Conservation (phyloP, 1,140 invertebrate genomes). For the Rhyzopertha dominica region DNA sequence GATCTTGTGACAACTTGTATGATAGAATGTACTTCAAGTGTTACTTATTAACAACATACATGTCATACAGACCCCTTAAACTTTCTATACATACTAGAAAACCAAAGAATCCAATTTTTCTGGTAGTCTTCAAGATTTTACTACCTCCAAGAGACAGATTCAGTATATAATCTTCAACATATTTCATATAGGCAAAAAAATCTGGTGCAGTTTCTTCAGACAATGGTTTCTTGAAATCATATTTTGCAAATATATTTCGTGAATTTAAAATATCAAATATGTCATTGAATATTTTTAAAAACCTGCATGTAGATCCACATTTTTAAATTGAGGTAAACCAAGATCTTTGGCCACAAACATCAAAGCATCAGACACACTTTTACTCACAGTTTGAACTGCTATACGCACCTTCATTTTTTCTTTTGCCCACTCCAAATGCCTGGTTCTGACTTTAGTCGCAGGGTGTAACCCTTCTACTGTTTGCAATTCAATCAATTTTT, state of each 20-base stretch:
- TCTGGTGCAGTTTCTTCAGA: constrained; percentile 15
- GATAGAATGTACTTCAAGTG: constrained; percentile 16
- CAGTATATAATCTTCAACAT: constrained; percentile 19
- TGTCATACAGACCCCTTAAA: constrained; percentile 29
- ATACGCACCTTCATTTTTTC: constrained; percentile 38
- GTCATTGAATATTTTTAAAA: constrained; percentile 33
- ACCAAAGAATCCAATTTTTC: constrained; percentile 35
- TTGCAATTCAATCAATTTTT: constrained; percentile 20
- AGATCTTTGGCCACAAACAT: constrained; percentile 18
- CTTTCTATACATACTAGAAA: constrained; percentile 31
- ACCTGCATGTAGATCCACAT: constrained; percentile 26
- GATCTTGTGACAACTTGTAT: constrained; percentile 22
- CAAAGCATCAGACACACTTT: constrained; percentile 29
- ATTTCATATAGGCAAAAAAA: constrained; percentile 18
- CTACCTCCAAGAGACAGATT: constrained; percentile 16
- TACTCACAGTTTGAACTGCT: constrained; percentile 32
- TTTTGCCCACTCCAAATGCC: constrained; percentile 28
- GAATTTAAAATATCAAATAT: constrained; percentile 38
- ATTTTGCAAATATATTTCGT: constrained; percentile 19
- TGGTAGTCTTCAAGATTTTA: constrained; percentile 13
- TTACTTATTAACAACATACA: constrained; percentile 22
- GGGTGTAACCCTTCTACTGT: constrained; percentile 21
- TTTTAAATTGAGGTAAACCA: constrained; percentile 24
- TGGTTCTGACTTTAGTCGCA: constrained; percentile 28
- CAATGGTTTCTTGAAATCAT: constrained; percentile 20